phyloP scores from a whole-genome alignment of 2,888 invertebrate species.

The Euphydryas editha region DNA sequence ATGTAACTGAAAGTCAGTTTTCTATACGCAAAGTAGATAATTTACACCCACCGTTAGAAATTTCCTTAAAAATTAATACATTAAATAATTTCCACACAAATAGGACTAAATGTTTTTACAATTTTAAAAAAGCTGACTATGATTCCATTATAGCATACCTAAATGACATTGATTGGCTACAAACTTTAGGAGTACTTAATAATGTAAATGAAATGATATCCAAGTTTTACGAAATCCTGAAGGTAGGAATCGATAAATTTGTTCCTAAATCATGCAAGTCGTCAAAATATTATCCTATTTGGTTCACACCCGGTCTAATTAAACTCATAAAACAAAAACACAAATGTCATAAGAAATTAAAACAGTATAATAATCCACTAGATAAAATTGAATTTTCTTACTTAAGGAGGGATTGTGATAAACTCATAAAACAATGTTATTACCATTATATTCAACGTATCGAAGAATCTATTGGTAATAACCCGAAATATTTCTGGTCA shows the following conservation, averaged over 20 bases:
- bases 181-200: too few relatives aligned
- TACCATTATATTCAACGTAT: not conserved
- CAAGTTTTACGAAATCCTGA: too few relatives aligned
- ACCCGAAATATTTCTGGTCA: not conserved
- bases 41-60: constrained; percentile 3
- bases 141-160: too few relatives aligned
- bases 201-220: too few relatives aligned
- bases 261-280: too few relatives aligned
- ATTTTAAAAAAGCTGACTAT: too few relatives aligned
- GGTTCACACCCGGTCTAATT: constrained; percentile 9
- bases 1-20: too few relatives aligned
- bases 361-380: constrained; percentile 14
- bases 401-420: constrained; percentile 2
- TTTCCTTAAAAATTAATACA: not conserved
- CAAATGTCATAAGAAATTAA: constrained; percentile 15
- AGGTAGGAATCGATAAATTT: too few relatives aligned
- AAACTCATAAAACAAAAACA: constrained; percentile 8
- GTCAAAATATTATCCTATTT: too few relatives aligned
- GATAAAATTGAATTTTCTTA: constrained; percentile 9
- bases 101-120: not conserved
- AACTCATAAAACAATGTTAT: not conserved
- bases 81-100: not conserved
- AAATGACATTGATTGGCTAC: too few relatives aligned
- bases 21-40: too few relatives aligned
- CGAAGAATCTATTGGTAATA: not conserved